Conservation (phyloP, 2,797 vertebrate species). For the Melanotaenia boesemani region DNA sequence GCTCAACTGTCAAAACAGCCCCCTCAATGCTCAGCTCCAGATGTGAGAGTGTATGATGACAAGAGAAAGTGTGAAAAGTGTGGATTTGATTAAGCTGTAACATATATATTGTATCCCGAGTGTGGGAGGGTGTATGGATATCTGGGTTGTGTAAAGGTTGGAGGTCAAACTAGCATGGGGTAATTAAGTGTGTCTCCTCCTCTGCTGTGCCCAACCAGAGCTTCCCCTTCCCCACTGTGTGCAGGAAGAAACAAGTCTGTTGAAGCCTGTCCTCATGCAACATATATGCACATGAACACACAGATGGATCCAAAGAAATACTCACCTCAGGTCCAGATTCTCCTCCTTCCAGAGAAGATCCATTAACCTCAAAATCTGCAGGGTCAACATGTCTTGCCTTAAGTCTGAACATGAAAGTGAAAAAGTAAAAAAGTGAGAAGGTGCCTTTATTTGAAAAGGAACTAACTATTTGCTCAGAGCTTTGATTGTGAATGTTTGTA, state of each 20-base stretch:
- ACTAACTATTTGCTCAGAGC: neutral
- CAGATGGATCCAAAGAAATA: neutral
- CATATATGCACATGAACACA: neutral
- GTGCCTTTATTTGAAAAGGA: neutral
- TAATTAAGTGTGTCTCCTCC: constrained; percentile 58
- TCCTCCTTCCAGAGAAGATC: constrained; percentile 98
- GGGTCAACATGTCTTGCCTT: constrained; percentile 96
- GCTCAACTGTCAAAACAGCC: constrained; percentile 76
- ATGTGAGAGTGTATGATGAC: constrained; percentile 59
- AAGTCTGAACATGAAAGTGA: constrained; percentile 82
- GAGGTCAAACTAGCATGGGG: constrained; percentile 79
- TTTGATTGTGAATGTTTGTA: neutral
- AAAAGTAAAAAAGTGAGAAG: neutral
- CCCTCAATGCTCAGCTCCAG: constrained; percentile 60
- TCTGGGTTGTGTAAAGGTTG: constrained; percentile 49
- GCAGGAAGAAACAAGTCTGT: constrained; percentile 85
- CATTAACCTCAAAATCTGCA: constrained; percentile 96
- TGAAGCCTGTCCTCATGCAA: neutral
- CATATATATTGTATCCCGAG: constrained; percentile 21
- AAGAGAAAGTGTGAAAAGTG: constrained; percentile 25
- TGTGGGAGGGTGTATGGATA: constrained; percentile 6
- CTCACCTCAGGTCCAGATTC: constrained; percentile 94
- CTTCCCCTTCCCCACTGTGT: constrained; percentile 84
- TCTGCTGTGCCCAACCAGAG: constrained; percentile 65
- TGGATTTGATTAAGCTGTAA: constrained; percentile 66